Conservation (phyloP, 2,888 invertebrate genomes). For the Junonia oenone region DNA sequence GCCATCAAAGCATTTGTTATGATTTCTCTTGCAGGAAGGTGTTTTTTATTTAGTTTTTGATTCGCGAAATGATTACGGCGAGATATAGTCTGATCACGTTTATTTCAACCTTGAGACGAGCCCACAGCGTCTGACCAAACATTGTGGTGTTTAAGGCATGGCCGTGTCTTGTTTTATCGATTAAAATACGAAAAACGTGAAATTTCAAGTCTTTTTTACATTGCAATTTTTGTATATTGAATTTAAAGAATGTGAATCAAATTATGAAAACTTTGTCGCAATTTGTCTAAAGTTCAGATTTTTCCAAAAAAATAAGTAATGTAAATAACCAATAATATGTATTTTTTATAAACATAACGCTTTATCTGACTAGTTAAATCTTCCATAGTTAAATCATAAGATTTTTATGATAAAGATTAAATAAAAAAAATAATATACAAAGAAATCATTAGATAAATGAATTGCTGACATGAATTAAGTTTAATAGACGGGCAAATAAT, state of each 20-base stretch:
- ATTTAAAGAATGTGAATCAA: too few relatives aligned
- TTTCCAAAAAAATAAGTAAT: too few relatives aligned
- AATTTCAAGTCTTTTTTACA: too few relatives aligned
- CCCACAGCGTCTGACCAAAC: slow-evolving; percentile 37
- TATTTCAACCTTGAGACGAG: slow-evolving; percentile 53
- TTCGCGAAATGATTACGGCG: slow-evolving; percentile 34
- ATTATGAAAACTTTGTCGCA: too few relatives aligned
- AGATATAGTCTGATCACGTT: slow-evolving; percentile 52
- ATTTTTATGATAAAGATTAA: too few relatives aligned
- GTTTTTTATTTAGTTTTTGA: slow-evolving; percentile 28
- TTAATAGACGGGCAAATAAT: background rate
- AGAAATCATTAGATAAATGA: too few relatives aligned
- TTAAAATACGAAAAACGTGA: background rate
- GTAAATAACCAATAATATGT: too few relatives aligned
- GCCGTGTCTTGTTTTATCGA: slow-evolving; percentile 20
- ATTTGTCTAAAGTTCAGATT: too few relatives aligned
- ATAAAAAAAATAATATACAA: background rate
- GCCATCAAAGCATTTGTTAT: slow-evolving; percentile 23
- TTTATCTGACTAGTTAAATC: too few relatives aligned
- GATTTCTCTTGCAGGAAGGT: slow-evolving; percentile 37
- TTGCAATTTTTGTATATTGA: too few relatives aligned
- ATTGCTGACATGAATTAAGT: background rate
- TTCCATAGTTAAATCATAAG: too few relatives aligned
- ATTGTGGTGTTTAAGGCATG: slow-evolving; percentile 37
- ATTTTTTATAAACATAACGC: too few relatives aligned